Evolutionary conservation across 2,113 vertebrate species (phyloP).

Genomic region (Pluvialis apricaria): DNA sequence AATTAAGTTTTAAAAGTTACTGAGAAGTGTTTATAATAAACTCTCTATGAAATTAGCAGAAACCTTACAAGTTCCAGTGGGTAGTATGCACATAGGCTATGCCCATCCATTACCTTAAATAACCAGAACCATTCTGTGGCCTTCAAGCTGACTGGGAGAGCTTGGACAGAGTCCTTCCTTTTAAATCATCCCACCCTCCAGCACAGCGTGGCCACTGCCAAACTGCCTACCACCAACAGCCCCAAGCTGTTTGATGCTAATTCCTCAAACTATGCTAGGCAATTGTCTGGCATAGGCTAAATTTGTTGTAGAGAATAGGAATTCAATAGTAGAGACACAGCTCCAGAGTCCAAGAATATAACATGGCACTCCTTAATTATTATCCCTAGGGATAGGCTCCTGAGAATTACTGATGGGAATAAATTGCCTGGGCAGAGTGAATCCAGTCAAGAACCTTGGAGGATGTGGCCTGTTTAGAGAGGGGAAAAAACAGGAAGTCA

Average conservation of each 20-base stretch:
- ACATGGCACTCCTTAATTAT: neutral
- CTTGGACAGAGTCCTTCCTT: neutral
- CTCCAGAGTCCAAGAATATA: neutral
- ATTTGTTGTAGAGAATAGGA: neutral
- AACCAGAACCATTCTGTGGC: neutral
- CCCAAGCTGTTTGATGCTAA: neutral
- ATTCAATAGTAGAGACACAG: neutral
- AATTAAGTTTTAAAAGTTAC: neutral
- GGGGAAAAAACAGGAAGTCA: neutral
- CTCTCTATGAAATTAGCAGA: neutral
- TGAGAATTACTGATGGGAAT: neutral
- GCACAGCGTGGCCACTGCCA: accelerated
- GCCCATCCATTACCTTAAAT: neutral
- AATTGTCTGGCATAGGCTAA: neutral
- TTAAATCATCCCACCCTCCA: neutral
- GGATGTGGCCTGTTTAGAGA: neutral
- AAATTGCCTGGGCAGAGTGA: neutral
- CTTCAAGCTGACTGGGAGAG: neutral
- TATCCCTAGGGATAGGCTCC: neutral
- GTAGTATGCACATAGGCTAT: neutral
- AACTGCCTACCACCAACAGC: neutral
- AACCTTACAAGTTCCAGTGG: neutral
- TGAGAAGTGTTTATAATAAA: neutral
- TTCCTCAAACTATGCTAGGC: neutral
- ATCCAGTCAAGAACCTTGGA: neutral